phyloP scores from a whole-genome alignment of 2,888 invertebrate species.

The Meta bourneti region DNA sequence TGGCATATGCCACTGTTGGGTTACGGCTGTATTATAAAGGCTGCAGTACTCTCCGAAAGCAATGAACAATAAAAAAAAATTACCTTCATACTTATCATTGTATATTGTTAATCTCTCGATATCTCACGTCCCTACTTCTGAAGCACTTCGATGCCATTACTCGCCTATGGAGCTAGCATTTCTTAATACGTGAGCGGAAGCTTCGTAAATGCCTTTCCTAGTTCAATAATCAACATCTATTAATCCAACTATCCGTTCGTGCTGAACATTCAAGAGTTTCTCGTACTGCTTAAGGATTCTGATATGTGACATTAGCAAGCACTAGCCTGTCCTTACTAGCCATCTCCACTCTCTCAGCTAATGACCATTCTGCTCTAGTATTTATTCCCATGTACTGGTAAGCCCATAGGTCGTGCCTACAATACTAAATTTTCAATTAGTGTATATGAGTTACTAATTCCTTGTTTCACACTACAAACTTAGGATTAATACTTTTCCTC shows the following conservation, averaged over 20 bases:
- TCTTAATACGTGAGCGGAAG: not conserved
- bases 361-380: not conserved
- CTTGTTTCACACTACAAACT: too few species aligned
- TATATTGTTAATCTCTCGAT: not conserved
- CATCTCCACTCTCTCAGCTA: not conserved
- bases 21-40: too few species aligned
- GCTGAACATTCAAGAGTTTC: not conserved
- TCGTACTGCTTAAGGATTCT: not conserved
- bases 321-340: not conserved
- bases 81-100: too few species aligned
- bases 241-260: not conserved
- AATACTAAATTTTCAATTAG: not conserved
- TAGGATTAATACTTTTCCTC: too few species aligned
- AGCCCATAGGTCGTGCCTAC: not conserved
- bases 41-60: too few species aligned
- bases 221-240: not conserved
- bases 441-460: not conserved
- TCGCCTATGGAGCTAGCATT: too few species aligned
- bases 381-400: not conserved
- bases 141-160: not conserved
- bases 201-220: not conserved
- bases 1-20: too few species aligned
- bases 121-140: not conserved
- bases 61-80: too few species aligned
- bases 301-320: not conserved